Base-by-base conservation (phyloP, 2,888 invertebrate genomes). In the Coelopa pilipes region DNA sequence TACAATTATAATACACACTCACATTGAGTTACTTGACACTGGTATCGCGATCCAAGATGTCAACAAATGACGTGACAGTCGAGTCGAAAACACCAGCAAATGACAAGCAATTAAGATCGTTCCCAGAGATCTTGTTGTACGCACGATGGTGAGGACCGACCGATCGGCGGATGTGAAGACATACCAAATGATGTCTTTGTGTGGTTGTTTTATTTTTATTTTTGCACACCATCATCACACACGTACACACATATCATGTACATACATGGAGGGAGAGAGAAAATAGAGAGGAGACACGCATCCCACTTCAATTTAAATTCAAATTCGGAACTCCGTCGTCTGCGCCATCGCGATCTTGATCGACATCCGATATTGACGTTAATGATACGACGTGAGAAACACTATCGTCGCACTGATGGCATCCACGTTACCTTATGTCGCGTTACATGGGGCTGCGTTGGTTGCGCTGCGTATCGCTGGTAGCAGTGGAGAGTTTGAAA, bases 1-100 rank as follows among this genome's bases (percentile, higher is more conserved):
- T 34, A 53, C 46, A 67, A 47, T 53, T 55, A 12, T 53, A 55
- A 55, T 34, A 66, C 66, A 50, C 50, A 70, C 60, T 70, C 47
- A 49, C 59, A 13, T 9, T 49, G 24, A 70, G 19, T 60, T 21
- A 19, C 60, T 70, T 59, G 60, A 60, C 70, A 60, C 47, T 70
- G n/a, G 70, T 71, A 53, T 65, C 70, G 70, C 62, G 49, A 24
- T 71, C 53, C 9, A 46, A 55, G 50, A 19, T 65, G 65, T 55
- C 71, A 65, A 19, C 71, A 65, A 71, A 65, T 65, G 65, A 71
- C 55, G 71, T 71, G 71, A 71, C 55, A 63, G 50, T 65, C 53
- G 53, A 62, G 62, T 62, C 50, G 50, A 70, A 70, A 24, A 70
- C 62, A 53, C 60, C 71, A 65, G 55, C 50, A 34, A 55, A 50